Evolutionary conservation across 2,888 invertebrate species (phyloP).

Genomic region (Eupsilia transversa): DNA sequence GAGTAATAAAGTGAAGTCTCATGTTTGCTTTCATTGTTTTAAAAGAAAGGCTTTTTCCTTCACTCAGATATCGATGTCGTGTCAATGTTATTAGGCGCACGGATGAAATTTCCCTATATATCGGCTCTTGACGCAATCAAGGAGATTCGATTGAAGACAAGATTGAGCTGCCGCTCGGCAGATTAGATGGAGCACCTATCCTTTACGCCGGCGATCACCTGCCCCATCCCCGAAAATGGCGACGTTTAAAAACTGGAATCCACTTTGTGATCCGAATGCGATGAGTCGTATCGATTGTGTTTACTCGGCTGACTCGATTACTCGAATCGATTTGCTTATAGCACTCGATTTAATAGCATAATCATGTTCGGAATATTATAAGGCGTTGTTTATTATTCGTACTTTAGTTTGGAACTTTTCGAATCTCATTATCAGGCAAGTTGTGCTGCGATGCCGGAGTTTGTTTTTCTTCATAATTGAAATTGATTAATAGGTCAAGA

Average conservation of each 20-base stretch:
- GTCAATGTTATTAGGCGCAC: slow-evolving; percentile 65
- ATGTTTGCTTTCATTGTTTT: slow-evolving; percentile 78
- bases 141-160: slow-evolving; percentile 78
- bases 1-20: slow-evolving; percentile 81
- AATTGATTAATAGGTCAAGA: slow-evolving; percentile 61
- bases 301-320: slow-evolving; percentile 71
- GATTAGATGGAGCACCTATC: slow-evolving; percentile 79
- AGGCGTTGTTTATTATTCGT: slow-evolving; percentile 63
- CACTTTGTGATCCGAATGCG: slow-evolving; percentile 73
- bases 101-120: slow-evolving; percentile 70
- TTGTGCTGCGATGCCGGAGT: slow-evolving; percentile 48
- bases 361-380: slow-evolving; percentile 67
- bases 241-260: slow-evolving; percentile 70
- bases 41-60: slow-evolving; percentile 66
- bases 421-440: slow-evolving; percentile 63
- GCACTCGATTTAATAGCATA: slow-evolving; percentile 66
- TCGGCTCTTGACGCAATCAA: slow-evolving; percentile 77
- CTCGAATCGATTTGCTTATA: slow-evolving; percentile 61
- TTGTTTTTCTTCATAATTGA: slow-evolving; percentile 65
- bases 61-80: slow-evolving; percentile 50
- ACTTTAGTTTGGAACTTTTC: slow-evolving; percentile 63
- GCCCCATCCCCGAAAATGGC: slow-evolving; percentile 72
- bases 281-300: slow-evolving; percentile 72
- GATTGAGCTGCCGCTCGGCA: slow-evolving; percentile 75
- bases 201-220: slow-evolving; percentile 74